These are phyloP conservation scores for Oxytorus armatus DNA, from an alignment of 2,888 invertebrate species.

Conservation along the genomic window DNA sequence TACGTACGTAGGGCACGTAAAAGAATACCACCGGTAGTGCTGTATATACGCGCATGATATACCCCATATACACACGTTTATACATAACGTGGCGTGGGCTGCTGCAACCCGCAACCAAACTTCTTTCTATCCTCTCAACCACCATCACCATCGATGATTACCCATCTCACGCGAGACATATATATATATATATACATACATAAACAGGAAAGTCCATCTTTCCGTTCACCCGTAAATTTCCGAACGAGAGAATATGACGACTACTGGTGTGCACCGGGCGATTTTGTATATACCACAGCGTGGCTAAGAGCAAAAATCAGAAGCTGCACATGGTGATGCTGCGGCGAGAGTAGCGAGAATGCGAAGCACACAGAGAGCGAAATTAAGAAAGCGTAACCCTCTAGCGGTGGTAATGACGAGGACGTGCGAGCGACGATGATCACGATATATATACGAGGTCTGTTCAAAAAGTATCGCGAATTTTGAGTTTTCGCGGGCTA, in stretches of 20 bases:
- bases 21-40: background rate
- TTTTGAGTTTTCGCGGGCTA: too few relatives aligned
- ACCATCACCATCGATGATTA: conserved; percentile 67
- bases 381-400: conserved; percentile 67
- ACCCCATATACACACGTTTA: conserved; percentile 9
- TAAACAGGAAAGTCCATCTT: conserved; percentile 6
- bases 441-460: too few relatives aligned
- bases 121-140: conserved; percentile 60
- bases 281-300: background rate
- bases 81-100: conserved; percentile 56
- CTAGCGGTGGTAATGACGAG: conserved; percentile 66
- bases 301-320: conserved; percentile 28
- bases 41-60: conserved; percentile 8
- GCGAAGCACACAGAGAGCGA: conserved; percentile 35
- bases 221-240: conserved; percentile 56
- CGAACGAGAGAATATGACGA: conserved; percentile 54
- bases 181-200: conserved; percentile 37
- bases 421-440: conserved; percentile 67
- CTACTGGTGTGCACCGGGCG: conserved; percentile 51
- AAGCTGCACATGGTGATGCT: too few relatives aligned
- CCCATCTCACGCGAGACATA: conserved; percentile 65
- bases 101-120: conserved; percentile 33
- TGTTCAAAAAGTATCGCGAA: too few relatives aligned
- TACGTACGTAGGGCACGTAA: background rate
- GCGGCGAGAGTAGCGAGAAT: conserved; percentile 11